These are phyloP conservation scores for Gila orcuttii DNA, from an alignment of 2,113 vertebrate genomes.

Conservation along the genomic window DNA sequence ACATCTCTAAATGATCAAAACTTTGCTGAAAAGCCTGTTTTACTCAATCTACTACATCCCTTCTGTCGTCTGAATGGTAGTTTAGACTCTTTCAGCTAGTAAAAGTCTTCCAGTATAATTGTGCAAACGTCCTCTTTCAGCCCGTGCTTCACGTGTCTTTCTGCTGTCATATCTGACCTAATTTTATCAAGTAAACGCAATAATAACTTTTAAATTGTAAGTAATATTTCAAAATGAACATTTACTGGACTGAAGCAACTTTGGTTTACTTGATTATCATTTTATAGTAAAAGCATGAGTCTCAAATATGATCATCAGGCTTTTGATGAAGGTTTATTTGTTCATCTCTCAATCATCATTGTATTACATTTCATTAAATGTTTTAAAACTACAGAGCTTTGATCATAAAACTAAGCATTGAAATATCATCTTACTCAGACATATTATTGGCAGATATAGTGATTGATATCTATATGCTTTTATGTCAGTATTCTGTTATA, in stretches of 20 bases:
- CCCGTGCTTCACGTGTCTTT: not conserved
- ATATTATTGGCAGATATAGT: too few species aligned
- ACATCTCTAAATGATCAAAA: not conserved
- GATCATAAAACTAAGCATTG: too few species aligned
- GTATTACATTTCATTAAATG: too few species aligned
- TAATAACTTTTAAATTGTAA: not conserved
- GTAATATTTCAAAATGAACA: not conserved
- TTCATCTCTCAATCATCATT: not conserved
- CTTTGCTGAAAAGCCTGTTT: not conserved
- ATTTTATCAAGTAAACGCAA: not conserved
- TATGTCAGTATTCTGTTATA: not conserved
- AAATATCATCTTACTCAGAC: too few species aligned
- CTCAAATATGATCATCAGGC: too few species aligned
- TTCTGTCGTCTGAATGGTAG: not conserved
- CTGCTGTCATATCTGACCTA: not conserved
- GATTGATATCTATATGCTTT: not conserved
- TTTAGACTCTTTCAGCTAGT: not conserved
- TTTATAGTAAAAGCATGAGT: too few species aligned
- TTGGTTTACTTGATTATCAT: too few species aligned
- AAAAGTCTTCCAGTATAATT: not conserved
- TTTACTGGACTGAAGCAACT: not conserved
- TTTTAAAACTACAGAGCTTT: too few species aligned
- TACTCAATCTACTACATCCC: not conserved
- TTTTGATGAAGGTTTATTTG: not conserved
- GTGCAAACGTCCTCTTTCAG: too few species aligned